Base-by-base conservation (phyloP, 2,113 vertebrate species). In the Pygoscelis antarcticus region DNA sequence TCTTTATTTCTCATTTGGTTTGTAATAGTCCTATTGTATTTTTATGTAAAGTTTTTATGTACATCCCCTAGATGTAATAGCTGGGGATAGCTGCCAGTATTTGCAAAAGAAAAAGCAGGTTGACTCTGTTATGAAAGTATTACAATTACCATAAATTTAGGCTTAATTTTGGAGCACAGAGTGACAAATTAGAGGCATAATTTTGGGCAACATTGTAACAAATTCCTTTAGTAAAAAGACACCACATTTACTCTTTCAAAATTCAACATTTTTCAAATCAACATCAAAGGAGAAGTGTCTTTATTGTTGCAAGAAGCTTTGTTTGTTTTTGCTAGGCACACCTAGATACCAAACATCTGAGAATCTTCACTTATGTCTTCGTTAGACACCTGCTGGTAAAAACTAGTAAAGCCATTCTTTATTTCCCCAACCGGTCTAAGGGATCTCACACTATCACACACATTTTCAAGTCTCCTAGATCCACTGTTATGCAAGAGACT, bases 361-460 rank as follows among this genome's bases (percentile, higher is more conserved):
- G 36, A 81, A 62, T 55, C 58, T 66, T 81, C 40, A 74, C 1
- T 34, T 27, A 16, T 1, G 20, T 91, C 55, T 68, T 83, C 58
- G 49, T 87, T 58, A 81, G 77, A 96, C n/a, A 80, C 14, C 72
- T 96, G 51, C 72, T 92, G 80, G 76, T 78, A 70, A 90, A 89
- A 87, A 75, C 10, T 18, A 58, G 64, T 54, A 22, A 52, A 52
- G 64, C 34, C 57, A 79, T 66, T 30, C 23, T 60, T 27, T 62
- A 10, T 60, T 88, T 88, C 36, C 13, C 18, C 61, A 60, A 14
- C 2, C 42, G 42, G 4, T n/a, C 25, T 32, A 57, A 75, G 54
- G 21, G 21, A 46, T 51, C 66, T 70, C 52, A 38, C 66, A 34
- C 8, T 42, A 13, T 16, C 30, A 77, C 13, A 32, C 6, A 81